phyloP scores from a whole-genome alignment of 2,113 vertebrate species.

The Tachycineta bicolor region DNA sequence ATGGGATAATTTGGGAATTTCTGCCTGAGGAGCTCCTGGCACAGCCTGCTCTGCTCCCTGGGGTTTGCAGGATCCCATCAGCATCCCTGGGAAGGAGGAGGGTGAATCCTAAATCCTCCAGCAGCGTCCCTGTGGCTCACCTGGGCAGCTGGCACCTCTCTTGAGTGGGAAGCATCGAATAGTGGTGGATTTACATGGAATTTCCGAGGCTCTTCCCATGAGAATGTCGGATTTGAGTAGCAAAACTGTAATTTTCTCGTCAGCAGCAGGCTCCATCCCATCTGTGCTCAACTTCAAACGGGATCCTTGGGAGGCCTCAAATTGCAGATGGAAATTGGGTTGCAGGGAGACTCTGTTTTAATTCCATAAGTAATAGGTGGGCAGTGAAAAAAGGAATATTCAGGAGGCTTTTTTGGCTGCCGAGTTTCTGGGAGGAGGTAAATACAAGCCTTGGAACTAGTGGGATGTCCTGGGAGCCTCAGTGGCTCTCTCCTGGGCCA shows the following conservation, averaged over 20 bases:
- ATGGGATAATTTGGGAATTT: accelerated
- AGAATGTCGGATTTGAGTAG: background rate
- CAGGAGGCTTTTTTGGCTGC: background rate
- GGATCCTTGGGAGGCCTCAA: background rate
- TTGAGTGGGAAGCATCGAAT: accelerated
- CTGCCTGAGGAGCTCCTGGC: background rate
- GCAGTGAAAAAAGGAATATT: background rate
- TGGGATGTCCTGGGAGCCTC: background rate
- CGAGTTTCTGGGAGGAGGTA: background rate
- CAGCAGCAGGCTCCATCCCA: background rate
- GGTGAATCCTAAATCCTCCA: background rate
- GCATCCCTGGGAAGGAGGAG: background rate
- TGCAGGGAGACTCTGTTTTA: background rate
- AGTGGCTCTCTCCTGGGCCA: background rate
- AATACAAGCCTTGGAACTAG: background rate
- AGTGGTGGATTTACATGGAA: background rate
- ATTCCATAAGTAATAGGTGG: background rate
- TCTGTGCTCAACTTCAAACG: background rate
- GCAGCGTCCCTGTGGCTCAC: background rate
- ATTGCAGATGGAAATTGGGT: background rate
- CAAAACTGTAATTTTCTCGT: background rate
- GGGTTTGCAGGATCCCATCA: background rate
- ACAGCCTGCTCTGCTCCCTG: background rate
- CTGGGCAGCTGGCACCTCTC: background rate
- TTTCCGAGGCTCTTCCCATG: background rate